Base-by-base conservation (phyloP, 1,140 invertebrate species). In the Drosophila albomicans region DNA sequence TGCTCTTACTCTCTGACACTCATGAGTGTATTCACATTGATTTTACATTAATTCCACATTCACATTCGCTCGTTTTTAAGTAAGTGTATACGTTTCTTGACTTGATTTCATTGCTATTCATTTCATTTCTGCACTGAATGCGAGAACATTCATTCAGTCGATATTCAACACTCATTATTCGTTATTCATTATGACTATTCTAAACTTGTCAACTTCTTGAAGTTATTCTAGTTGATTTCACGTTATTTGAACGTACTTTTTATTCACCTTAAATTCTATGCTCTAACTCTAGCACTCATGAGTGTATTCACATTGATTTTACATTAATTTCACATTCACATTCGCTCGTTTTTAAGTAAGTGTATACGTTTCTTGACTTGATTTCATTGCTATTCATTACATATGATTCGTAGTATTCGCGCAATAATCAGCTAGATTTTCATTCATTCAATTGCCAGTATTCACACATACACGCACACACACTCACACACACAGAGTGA, bases 371-470 rank as follows among this genome's bases (percentile, higher is more conserved):
- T 48, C 13, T 15, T 48, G 13, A 25, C 1, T 48, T 7, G 2
- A 48, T 48, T 20, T 5, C 11, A 41, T n/a, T 41, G 8, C 11
- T 41, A 41, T 41, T 41, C 38, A 41, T 41, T 41, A n/a, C 38
- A n/a, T 32, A 32, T n/a, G 8, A 41, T 41, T 41, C 38, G 38
- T 48, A 48, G 15, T 15, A 48, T 48, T 48, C 45, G 11, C 45
- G 20, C 20, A 25, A 43, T 13, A 43, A n/a, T 16, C 46, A 49
- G 15, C 35, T 11, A 10, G 35, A 10, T 10, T 38, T 38, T 13
- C 15, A 49, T 49, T 49, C 46, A 49, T 25, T 49, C 46, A 49
- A 10, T 49, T 20, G 15, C 13, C 45, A 15, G n/a, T 48, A 13
- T 41, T 41, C 38, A 41, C 38, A n/a, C 38, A 41, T 15, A 48